Percentiles rank a stretch among this genome's conserved stretches.
phyloP scores from a whole-genome alignment of 2,113 vertebrate species.

The Poeciliopsis retropinna region DNA sequence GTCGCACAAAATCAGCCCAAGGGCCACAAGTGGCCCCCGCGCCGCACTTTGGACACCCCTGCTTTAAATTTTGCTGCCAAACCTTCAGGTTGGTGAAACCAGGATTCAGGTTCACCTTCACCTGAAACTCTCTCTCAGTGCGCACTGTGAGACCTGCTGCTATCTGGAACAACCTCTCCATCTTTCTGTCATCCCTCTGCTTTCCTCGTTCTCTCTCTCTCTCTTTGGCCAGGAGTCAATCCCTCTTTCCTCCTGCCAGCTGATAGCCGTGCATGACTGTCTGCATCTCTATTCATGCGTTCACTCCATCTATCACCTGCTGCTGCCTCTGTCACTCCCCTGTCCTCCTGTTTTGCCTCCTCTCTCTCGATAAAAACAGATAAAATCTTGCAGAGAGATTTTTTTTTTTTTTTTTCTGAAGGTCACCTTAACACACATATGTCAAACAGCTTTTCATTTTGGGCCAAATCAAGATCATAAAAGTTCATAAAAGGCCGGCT shows the following conservation, averaged over 20 bases:
- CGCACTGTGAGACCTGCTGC: constrained; percentile 71
- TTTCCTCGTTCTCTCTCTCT: constrained; percentile 25
- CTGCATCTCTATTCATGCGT: constrained; percentile 71
- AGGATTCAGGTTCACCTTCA: constrained; percentile 67
- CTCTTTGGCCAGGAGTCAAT: constrained; percentile 63
- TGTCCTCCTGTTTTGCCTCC: constrained; percentile 13
- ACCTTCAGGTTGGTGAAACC: constrained; percentile 11
- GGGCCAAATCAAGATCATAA: no score
- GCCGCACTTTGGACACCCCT: no score
- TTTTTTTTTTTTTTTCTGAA: neutral
- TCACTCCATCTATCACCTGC: constrained; percentile 73
- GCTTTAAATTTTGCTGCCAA: no score
- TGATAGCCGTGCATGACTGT: constrained; percentile 72
- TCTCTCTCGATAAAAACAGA: constrained; percentile 36
- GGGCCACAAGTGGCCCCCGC: no score
- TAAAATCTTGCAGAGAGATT: constrained; percentile 4
- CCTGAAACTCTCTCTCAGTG: constrained; percentile 54
- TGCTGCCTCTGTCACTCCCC: constrained; percentile 60
- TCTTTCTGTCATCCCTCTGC: constrained; percentile 63
- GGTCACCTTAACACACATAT: constrained; percentile 8
- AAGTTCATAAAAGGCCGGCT: no score
- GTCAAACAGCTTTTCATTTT: no score
- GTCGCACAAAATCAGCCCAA: no score
- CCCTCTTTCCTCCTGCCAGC: constrained; percentile 70
- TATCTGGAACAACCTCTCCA: constrained; percentile 71